Evolutionary conservation across 35 echinoderm and acorn worm genomes (phyloP).

Genomic region (Chiridota heheva): DNA sequence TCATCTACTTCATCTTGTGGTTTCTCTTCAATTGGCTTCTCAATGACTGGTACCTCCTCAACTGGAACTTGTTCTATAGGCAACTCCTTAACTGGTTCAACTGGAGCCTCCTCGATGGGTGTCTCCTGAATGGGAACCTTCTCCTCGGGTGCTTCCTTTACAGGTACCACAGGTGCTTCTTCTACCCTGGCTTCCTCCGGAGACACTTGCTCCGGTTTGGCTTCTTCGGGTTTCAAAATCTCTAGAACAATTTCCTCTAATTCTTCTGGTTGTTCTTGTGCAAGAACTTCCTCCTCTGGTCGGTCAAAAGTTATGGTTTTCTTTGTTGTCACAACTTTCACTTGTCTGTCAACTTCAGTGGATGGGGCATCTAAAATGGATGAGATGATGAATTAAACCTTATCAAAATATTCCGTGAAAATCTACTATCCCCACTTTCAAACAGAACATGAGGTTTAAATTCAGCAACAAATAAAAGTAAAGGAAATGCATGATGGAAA

Average conservation of each 20-base stretch:
- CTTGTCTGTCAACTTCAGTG: conserved; percentile 67
- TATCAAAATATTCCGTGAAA: background rate
- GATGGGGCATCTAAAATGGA: conserved; percentile 52
- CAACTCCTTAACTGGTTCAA: conserved; percentile 7
- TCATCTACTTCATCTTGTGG: too few relatives aligned
- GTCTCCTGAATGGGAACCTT: conserved; percentile 9
- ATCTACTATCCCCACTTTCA: too few relatives aligned
- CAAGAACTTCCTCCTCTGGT: conserved; percentile 38
- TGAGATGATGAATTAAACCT: conserved; percentile 16
- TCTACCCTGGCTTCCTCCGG: conserved; percentile 28
- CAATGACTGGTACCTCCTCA: conserved; percentile 38
- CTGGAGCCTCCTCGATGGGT: background rate
- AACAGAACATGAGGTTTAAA: too few relatives aligned
- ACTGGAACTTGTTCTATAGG: conserved; percentile 8
- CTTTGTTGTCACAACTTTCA: conserved; percentile 43
- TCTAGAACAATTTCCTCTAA: conserved; percentile 32
- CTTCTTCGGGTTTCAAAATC: conserved; percentile 34
- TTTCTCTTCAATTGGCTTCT: too few relatives aligned
- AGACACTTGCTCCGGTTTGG: conserved; percentile 4
- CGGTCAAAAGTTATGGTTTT: conserved; percentile 56
- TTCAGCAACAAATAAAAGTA: too few relatives aligned
- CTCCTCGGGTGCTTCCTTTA: conserved; percentile 8
- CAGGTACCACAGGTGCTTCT: background rate
- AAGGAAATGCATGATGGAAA: too few relatives aligned
- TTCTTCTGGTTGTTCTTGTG: conserved; percentile 25